Percentiles rank a stretch among this genome's conserved stretches.
These are phyloP conservation scores for Zosterops lateralis DNA, from an alignment of 2,113 vertebrate genomes.

Conservation along the genomic window DNA sequence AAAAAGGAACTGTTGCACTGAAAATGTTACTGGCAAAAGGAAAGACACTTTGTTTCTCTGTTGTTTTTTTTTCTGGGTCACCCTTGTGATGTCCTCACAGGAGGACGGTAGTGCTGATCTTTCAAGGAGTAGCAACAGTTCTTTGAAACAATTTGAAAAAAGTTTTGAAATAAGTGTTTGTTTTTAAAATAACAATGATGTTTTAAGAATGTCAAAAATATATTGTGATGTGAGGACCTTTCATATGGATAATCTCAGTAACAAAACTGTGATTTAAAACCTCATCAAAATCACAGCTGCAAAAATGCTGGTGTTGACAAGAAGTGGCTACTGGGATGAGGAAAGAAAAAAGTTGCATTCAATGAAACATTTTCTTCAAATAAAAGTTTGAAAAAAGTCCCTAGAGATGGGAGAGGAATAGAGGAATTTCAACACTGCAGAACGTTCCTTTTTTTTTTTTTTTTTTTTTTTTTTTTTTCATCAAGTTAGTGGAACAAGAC, in stretches of 20 bases:
- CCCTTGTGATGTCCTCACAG: neutral
- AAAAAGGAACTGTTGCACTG: neutral
- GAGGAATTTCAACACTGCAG: neutral
- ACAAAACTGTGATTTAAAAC: neutral
- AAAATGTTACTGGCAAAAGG: neutral
- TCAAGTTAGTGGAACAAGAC: neutral
- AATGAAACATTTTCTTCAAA: neutral
- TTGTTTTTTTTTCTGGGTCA: neutral
- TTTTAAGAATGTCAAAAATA: neutral
- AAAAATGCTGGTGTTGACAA: neutral
- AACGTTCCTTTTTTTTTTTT: neutral
- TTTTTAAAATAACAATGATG: neutral
- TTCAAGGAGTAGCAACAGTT: neutral
- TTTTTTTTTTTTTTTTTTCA: no score
- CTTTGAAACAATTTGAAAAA: neutral
- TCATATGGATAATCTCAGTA: neutral
- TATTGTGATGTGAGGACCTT: neutral
- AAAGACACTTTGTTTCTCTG: rapidly evolving
- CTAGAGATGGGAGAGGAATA: neutral
- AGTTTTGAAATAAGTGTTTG: neutral
- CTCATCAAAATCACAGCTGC: neutral
- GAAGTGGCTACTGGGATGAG: rapidly evolving
- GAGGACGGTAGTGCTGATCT: neutral
- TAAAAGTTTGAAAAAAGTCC: neutral
- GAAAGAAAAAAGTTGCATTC: neutral